Base-by-base conservation (phyloP, 1,140 invertebrate species). In the Brachionus rotundiformis region DNA sequence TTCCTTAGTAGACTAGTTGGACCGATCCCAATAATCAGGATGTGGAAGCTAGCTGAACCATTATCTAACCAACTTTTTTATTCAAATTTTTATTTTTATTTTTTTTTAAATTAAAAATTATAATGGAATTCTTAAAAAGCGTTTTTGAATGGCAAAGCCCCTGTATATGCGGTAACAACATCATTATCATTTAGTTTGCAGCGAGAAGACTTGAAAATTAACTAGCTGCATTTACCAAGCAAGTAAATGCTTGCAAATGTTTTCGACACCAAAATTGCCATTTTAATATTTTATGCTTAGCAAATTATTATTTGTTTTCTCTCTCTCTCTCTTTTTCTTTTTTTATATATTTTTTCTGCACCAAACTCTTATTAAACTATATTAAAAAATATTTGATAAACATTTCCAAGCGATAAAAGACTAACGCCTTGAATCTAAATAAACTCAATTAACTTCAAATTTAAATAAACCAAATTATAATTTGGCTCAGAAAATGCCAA, bases 281-380 rank as follows among this genome's bases (percentile, higher is more conserved):
- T 63, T 13, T 63, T 63, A 63, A 63, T 63, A 63, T 63, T 63
- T 63, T 63, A 63, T 63, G 61, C 23, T 63, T 63, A 63, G 10
- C n/a, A 63, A 63, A 63, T 63, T 63, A 63, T 63, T 63, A 63
- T 63, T 63, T 54, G 6, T 19, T 13, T 27, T 61, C 54, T 63
- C 29, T 63, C 59, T 63, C 61, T 63, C 61, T 54, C 16, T 54
- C 47, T 54, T 8, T 49, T 10, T 16, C 7, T 49, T 5, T 49
- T 5, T 25, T 25, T 54, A n/a, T n/a, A n/a, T 54, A 41, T 41
- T 41, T 19, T 19, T 54, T 54, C 6, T 54, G 47, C 19, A 23
- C 16, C 47, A 54, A 54, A 16, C 47, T 54, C n/a, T 47, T n/a
- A n/a, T n/a, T n/a, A n/a, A n/a, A n/a, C 39, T 41, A 54, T 54